Evolutionary conservation across 1,140 invertebrate species (phyloP), one percentile per base, ranked within the genome.

Genomic region (Anagrus nilaparvatae): DNA sequence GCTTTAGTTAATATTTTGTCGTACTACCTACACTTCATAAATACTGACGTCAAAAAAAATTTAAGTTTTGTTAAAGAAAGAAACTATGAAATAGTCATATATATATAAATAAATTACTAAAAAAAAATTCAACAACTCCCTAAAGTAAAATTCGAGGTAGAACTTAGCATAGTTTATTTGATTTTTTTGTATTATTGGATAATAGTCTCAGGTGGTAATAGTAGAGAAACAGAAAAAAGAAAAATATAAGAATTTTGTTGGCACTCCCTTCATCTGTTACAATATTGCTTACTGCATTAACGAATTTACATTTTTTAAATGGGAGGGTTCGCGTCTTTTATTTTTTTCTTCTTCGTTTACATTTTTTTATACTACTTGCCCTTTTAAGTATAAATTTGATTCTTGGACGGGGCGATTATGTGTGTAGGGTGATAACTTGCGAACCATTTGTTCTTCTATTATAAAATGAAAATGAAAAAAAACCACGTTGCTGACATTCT

Each of bases 281-380:
- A 37, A 37, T 44, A 46, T 44, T 48, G 46, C 44, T 49, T 52
- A 53, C 56, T 62, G 61, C 63, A 68, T 68, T 66, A 68, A 66
- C 61, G 59, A 67, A 68, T 68, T 68, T 67, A 68, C 65, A 68
- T 68, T 68, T 68, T 68, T 67, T 65, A 68, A 65, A 64, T 61
- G 64, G 55, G 59, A 62, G 61, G 62, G 59, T 59, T n/a, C 46
- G 56, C 41, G 43, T 48, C 43, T 40, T 40, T 43, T 42, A 33
- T 45, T 46, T 43, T 27, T 45, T 47, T 44, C 43, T 46, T 45
- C 42, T 25, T 18, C 35, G 19, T 9, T 24, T 33, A 17, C 25
- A 32, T 34, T 16, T 24, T 24, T 12, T 27, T 18, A 9, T 32
- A 7, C 12, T 41, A 24, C 13, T 33, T 32, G 9, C n/a, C 21